A percentile compares a stretch with the other conserved stretches of the same genome.
These are phyloP conservation scores for Euphonia xanthogaster DNA, from an alignment of 2,797 vertebrate species.

Conservation along the genomic window DNA sequence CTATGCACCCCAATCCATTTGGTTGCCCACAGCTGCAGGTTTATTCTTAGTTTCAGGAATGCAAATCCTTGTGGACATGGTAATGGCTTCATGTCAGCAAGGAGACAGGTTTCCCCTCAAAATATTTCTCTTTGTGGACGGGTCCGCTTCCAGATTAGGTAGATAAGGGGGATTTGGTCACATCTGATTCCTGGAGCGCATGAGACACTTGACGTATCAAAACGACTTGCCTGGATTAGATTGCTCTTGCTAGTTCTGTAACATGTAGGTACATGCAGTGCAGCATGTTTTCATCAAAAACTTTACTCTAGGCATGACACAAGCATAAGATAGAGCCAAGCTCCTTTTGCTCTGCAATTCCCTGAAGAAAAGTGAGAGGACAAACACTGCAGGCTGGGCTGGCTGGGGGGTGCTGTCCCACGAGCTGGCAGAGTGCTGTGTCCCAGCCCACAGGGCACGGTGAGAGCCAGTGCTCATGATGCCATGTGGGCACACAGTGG, in stretches of 20 bases:
- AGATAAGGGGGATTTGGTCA: not conserved
- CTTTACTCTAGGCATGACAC: not conserved
- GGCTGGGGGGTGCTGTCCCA: not conserved
- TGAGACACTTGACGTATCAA: not conserved
- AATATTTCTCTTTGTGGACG: not conserved
- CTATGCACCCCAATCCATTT: not conserved
- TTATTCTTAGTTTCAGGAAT: constrained; percentile 35
- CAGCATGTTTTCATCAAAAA: not conserved
- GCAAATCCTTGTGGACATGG: accelerated
- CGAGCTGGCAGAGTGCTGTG: not conserved
- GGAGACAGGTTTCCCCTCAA: not conserved
- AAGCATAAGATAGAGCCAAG: not conserved
- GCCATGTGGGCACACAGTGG: not conserved
- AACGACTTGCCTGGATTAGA: not conserved
- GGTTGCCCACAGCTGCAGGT: not conserved
- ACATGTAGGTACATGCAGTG: not conserved
- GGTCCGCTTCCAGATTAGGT: not conserved
- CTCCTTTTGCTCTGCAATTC: not conserved
- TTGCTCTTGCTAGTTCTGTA: not conserved
- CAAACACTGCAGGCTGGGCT: not conserved
- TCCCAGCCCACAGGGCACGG: accelerated
- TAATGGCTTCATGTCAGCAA: not conserved
- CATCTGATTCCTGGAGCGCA: not conserved
- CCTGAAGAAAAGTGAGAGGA: not conserved
- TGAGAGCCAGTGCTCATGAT: not conserved